phyloP scores from a whole-genome alignment of 2,797 vertebrate genomes.

The Jordanella pulchra region DNA sequence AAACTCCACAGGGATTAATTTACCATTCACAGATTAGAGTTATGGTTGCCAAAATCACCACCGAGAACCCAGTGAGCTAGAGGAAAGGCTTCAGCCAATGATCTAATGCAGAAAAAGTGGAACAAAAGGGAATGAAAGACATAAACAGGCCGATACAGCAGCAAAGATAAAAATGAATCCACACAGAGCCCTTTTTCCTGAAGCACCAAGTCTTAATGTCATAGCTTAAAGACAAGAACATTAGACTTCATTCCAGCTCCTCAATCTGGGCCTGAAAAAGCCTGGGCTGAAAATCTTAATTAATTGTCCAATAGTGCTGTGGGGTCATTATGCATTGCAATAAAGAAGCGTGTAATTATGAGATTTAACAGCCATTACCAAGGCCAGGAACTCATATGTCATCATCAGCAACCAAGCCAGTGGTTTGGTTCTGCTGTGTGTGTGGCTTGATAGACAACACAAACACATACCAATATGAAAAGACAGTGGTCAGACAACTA shows the following conservation, averaged over 20 bases:
- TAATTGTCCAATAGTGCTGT: constrained; percentile 99
- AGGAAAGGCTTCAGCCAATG: constrained; percentile 53
- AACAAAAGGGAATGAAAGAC: constrained; percentile 23
- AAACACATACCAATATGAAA: constrained; percentile 20
- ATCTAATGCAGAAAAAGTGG: constrained; percentile 31
- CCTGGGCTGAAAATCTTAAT: constrained; percentile 99
- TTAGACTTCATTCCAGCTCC: constrained; percentile 90
- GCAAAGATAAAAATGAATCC: constrained; percentile 65
- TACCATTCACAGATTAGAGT: constrained; percentile 76
- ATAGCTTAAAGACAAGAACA: constrained; percentile 87
- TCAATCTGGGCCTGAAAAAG: constrained; percentile 91
- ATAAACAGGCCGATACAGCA: constrained; percentile 43
- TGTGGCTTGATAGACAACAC: constrained; percentile 72
- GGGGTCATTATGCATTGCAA: constrained; percentile 99
- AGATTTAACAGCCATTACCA: constrained; percentile 99
- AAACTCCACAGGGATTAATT: constrained; percentile 76
- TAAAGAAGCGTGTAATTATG: constrained; percentile 99
- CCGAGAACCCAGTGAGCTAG: constrained; percentile 57
- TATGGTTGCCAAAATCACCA: constrained; percentile 71
- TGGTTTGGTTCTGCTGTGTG: constrained; percentile 86
- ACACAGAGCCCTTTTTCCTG: constrained; percentile 66
- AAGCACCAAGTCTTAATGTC: constrained; percentile 84
- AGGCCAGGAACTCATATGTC: constrained; percentile 99
- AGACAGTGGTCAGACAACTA: constrained; percentile 11
- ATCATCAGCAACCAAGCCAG: constrained; percentile 97